Evolutionary conservation across 2,888 invertebrate species (phyloP), one percentile per base, ranked within the genome.

Genomic region (Serripes groenlandicus): DNA sequence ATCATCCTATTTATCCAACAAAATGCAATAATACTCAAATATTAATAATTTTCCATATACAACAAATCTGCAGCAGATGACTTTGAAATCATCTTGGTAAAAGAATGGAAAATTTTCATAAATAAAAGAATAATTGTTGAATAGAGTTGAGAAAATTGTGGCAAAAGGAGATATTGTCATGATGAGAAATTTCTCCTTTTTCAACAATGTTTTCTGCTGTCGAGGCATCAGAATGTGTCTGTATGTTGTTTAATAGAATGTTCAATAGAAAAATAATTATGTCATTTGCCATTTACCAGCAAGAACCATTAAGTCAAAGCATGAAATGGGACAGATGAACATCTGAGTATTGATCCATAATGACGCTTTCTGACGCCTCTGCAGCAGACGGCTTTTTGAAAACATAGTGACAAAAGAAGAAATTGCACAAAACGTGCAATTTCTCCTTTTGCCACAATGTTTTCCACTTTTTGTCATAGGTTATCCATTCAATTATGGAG

Each of bases 1-100:
- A n/a, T 83, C 87, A 58, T 83, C 76, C 83, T 79, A 35, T 54
- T 4, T 49, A 18, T 26, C 7, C 15, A 15, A 49, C 2, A 3
- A 49, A n/a, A n/a, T n/a, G n/a, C n/a, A n/a, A n/a, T n/a, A n/a
- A n/a, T n/a, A n/a, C n/a, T n/a, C n/a, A n/a, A n/a, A n/a, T n/a
- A n/a, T n/a, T n/a, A n/a, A n/a, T n/a, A n/a, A n/a, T n/a, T n/a
- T n/a, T n/a, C n/a, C n/a, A n/a, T n/a, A n/a, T n/a, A n/a, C n/a
- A n/a, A n/a, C n/a, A n/a, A n/a, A n/a, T n/a, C n/a, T n/a, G n/a
- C n/a, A n/a, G n/a, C n/a, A n/a, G n/a, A n/a, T n/a, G n/a, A n/a
- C n/a, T n/a, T n/a, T n/a, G n/a, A n/a, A n/a, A n/a, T n/a, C n/a
- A n/a, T n/a, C n/a, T n/a, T n/a, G n/a, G n/a, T n/a, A n/a, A n/a